These are phyloP conservation scores for Drymodes brunneopygia DNA, from an alignment of 2,113 vertebrate species.

Conservation along the genomic window DNA sequence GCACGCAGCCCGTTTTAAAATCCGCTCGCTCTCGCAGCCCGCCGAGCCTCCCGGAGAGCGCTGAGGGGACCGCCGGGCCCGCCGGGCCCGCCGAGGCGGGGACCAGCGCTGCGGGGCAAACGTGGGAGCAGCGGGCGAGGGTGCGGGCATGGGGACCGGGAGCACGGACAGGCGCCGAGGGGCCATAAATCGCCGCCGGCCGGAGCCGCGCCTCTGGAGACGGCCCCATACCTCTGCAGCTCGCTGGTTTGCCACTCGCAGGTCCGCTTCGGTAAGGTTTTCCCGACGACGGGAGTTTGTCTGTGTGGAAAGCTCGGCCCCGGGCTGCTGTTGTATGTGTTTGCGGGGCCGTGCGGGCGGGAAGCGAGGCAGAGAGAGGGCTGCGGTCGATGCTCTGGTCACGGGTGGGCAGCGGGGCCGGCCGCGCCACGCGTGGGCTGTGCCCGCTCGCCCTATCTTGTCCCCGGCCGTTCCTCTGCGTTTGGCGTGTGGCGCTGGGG, in stretches of 20 bases:
- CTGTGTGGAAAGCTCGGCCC: background rate
- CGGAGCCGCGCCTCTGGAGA: too few relatives aligned
- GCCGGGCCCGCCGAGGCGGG: background rate
- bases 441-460: too few relatives aligned
- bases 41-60: background rate
- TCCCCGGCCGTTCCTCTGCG: background rate
- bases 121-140: background rate
- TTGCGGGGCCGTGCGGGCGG: background rate
- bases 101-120: background rate
- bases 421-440: background rate
- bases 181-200: background rate
- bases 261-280: background rate
- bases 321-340: background rate
- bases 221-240: background rate
- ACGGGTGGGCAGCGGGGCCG: background rate
- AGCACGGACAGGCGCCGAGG: too few relatives aligned
- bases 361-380: background rate
- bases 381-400: background rate
- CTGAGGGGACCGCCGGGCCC: background rate
- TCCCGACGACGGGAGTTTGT: background rate
- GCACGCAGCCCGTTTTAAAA: conserved; percentile 1
- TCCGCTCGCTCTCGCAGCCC: background rate
- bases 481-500: background rate
- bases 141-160: background rate
- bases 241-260: background rate